phyloP scores from a whole-genome alignment of 2,113 vertebrate species.

The Narcine bancroftii region DNA sequence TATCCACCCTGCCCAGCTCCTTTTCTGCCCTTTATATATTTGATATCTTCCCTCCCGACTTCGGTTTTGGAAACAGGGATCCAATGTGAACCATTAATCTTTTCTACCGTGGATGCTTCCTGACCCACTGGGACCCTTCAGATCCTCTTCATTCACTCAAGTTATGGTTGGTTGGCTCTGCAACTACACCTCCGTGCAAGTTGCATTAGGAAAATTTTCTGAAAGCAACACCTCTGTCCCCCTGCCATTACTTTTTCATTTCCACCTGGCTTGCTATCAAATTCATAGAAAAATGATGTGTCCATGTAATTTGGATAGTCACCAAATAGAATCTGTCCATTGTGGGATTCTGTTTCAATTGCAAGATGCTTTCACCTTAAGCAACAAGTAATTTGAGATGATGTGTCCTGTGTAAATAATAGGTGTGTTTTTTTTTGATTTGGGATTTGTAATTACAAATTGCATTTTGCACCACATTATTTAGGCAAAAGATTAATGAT shows the following conservation, averaged over 20 bases:
- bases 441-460: background rate
- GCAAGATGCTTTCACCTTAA: background rate
- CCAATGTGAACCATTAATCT: too few relatives aligned
- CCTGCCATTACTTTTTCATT: background rate
- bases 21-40: too few relatives aligned
- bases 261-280: background rate
- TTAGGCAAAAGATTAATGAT: background rate
- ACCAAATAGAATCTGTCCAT: background rate
- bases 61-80: too few relatives aligned
- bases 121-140: too few relatives aligned
- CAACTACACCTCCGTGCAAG: background rate
- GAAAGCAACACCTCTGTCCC: background rate
- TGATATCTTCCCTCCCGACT: too few relatives aligned
- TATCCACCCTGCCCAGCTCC: too few relatives aligned
- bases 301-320: background rate
- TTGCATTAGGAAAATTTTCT: background rate
- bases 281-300: background rate
- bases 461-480: background rate
- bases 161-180: background rate
- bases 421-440: conserved; percentile 19
- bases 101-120: too few relatives aligned
- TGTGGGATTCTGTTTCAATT: background rate
- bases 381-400: background rate
- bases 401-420: background rate
- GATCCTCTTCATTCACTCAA: background rate